Evolutionary conservation across 2,113 vertebrate genomes (phyloP).

Genomic region (Anguilla japonica): DNA sequence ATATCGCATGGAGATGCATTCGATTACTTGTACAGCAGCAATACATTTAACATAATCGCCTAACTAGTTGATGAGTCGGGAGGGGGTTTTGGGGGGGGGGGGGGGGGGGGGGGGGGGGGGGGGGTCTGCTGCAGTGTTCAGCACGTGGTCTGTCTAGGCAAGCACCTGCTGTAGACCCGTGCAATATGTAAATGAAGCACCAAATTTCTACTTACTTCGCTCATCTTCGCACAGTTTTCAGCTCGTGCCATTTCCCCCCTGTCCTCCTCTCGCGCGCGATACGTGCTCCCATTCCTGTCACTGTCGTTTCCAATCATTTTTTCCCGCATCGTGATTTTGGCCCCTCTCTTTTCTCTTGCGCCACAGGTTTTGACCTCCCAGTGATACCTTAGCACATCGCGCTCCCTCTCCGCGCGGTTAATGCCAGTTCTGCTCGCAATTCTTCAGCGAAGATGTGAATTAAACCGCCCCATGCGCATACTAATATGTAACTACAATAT

Average conservation of each 20-base stretch:
- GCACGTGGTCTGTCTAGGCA: constrained; percentile 69
- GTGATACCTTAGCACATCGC: constrained; percentile 49
- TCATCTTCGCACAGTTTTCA: constrained; percentile 19
- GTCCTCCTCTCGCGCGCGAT: constrained; percentile 8
- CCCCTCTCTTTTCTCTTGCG: constrained; percentile 48
- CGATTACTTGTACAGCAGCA: not conserved
- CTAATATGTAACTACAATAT: constrained; percentile 22
- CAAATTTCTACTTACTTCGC: constrained; percentile 63
- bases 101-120: constrained; percentile 20
- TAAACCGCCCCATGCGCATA: not conserved
- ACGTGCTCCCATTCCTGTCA: not conserved
- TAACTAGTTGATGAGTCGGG: constrained; percentile 41
- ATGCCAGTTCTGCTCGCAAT: constrained; percentile 32
- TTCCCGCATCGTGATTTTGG: constrained; percentile 32
- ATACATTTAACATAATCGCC: constrained; percentile 41
- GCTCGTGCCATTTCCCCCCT: not conserved
- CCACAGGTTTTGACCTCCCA: constrained; percentile 74
- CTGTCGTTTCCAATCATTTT: constrained; percentile 5
- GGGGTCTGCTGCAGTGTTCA: constrained; percentile 34
- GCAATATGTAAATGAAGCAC: constrained; percentile 54
- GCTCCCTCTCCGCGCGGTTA: constrained; percentile 55
- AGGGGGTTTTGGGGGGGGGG: constrained; percentile 10
- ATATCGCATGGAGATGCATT: not conserved
- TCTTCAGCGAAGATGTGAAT: constrained; percentile 20
- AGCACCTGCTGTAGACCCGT: constrained; percentile 65